Percentiles rank a stretch among this genome's conserved stretches.
Evolutionary conservation across 2,888 invertebrate genomes (phyloP).

Genomic region (Colostygia pectinataria): DNA sequence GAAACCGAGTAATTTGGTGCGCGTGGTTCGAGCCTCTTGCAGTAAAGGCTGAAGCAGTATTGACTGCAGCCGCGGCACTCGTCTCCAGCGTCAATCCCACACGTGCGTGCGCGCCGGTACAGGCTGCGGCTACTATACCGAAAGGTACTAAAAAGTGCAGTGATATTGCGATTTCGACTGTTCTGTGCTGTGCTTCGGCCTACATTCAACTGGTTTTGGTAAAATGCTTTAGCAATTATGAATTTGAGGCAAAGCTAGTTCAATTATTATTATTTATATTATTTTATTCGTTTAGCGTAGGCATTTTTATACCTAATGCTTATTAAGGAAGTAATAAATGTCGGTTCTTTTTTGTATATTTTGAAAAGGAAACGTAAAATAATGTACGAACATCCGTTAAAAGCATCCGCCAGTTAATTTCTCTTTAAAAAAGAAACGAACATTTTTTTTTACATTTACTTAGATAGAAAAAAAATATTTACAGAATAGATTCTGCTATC

Average conservation of each 20-base stretch:
- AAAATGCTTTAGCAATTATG: slow-evolving; percentile 13
- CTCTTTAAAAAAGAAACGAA: too few relatives aligned
- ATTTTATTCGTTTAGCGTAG: too few relatives aligned
- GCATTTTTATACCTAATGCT: too few relatives aligned
- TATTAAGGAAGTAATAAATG: too few relatives aligned
- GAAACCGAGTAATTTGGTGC: slow-evolving; percentile 39
- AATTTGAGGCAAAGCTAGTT: neutral
- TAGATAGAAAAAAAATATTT: too few relatives aligned
- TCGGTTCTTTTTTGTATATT: too few relatives aligned
- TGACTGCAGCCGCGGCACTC: slow-evolving; percentile 52
- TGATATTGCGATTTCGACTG: slow-evolving; percentile 20
- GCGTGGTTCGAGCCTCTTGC: slow-evolving; percentile 41
- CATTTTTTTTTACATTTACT: too few relatives aligned
- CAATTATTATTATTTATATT: neutral
- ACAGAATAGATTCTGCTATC: too few relatives aligned
- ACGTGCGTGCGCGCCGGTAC: slow-evolving; percentile 47
- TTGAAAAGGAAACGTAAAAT: too few relatives aligned
- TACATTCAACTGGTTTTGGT: slow-evolving; percentile 26
- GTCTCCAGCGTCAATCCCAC: slow-evolving; percentile 45
- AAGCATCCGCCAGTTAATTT: neutral
- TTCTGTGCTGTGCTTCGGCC: slow-evolving; percentile 34
- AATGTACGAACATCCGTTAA: too few relatives aligned
- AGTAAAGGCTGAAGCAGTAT: slow-evolving; percentile 46
- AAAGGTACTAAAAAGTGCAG: slow-evolving; percentile 31
- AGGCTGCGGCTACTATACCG: slow-evolving; percentile 29